phyloP scores from a whole-genome alignment of 2,888 invertebrate genomes.

The Therioaphis trifolii region DNA sequence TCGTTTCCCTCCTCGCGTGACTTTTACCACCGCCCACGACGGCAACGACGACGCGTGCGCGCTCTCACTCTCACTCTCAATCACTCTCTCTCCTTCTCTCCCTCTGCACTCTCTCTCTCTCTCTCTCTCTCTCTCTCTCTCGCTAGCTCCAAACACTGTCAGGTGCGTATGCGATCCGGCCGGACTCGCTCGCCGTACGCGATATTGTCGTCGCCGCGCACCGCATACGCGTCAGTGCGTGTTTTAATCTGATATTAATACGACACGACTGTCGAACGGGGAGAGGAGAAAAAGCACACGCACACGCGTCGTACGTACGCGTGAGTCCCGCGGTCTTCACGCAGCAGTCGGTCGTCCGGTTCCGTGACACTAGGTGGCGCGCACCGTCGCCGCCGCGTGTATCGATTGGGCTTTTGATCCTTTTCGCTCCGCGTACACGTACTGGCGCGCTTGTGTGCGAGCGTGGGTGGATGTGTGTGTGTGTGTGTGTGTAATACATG shows the following conservation, averaged over 20 bases:
- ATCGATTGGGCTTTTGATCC: conserved; percentile 55
- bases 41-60: no score
- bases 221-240: no score
- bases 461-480: neutral
- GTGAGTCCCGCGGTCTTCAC: neutral
- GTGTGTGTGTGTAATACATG: neutral
- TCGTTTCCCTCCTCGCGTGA: no score
- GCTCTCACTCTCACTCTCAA: no score
- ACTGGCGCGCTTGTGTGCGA: neutral
- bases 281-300: neutral
- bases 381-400: neutral
- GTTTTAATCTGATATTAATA: no score
- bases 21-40: no score
- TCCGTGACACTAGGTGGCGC: conserved; percentile 37
- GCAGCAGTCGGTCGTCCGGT: neutral
- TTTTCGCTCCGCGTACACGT: conserved; percentile 7
- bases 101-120: no score
- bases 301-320: neutral
- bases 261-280: no score
- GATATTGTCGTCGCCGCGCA: no score
- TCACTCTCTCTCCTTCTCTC: no score
- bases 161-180: neutral
- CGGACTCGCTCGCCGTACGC: no score
- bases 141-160: neutral
- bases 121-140: neutral